Base-by-base conservation (phyloP, 1,140 invertebrate genomes). In the Orius laevigatus region DNA sequence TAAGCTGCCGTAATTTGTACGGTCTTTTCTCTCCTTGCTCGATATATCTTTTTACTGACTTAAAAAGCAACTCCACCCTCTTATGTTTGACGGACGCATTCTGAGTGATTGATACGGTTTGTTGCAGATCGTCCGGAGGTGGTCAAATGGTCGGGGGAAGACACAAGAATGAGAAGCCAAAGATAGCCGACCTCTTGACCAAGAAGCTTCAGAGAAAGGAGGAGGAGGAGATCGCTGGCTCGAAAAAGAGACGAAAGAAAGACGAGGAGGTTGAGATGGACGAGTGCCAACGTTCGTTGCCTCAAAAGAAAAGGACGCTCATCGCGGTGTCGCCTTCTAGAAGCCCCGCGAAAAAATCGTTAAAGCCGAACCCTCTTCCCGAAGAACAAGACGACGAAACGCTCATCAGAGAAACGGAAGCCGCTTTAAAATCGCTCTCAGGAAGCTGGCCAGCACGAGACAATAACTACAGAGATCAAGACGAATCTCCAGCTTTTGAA, bases 391-490 rank as follows among this genome's bases (percentile, higher is more conserved):
- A 85, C 54, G 81, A 88, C 54, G 81, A 84, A 61, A 80, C 76
- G 1, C 66, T 84, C 5, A 86, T 91, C 48, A 67, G 81, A 39
- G 86, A 90, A 63, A 87, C 86, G 1, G 84, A 90, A 60, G 82
- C 81, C 2, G 83, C 84, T 0, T 62, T 90, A 33, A 83, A 84
- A 58, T 84, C 79, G 57, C 64, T 90, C 0, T 86, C 84, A 0
- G 84, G 82, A 3, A 83, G 75, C 58, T 86, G 83, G 81, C 72
- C 76, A 1, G 78, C 76, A 2, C 71, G 77, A 1, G 63, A 75
- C 14, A 70, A 72, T 10, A 73, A 72, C 12, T 61, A 72, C 11
- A 81, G 84, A 48, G 81, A 84, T 50, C 75, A 75, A 43, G 71
- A 70, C 56, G 70, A 71, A 41, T 53, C 56, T 4, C 81, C 82